Evolutionary conservation across 2,797 vertebrate genomes (phyloP), one percentile per base, ranked within the genome.

Genomic region (Scarus forsteni): DNA sequence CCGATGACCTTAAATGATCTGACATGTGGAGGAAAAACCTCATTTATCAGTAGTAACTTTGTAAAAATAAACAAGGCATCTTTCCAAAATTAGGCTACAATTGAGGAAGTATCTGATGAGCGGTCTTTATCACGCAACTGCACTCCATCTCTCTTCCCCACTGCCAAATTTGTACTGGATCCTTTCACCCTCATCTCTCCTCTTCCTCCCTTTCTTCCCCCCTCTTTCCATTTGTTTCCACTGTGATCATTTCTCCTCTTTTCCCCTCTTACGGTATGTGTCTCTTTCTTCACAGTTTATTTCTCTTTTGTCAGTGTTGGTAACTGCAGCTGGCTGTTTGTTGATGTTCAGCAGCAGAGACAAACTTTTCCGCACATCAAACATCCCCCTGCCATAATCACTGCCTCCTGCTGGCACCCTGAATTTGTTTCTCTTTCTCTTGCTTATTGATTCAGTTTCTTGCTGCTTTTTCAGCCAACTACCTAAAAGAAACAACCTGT

Each of bases 311-410:
- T 87, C 73, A 63, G 86, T 79, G 67, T 68, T 83, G 78, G 77
- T 73, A 84, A 84, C 73, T 76, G 81, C 81, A 82, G 83, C 56
- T 39, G 12, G 38, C 66, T 81, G 81, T 86, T 90, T 89, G 78
- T 89, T 88, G 84, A 85, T 79, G 61, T 87, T 83, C 81, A 55
- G 79, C 3, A 44, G 75, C 66, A 48, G 61, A 88, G 80, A 82
- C 83, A 88, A 87, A 86, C 79, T 70, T 84, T 78, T 87, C 79
- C 70, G 70, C 79, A 83, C 90, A 83, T 90, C 86, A 88, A 88
- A 86, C 85, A 71, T 80, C 69, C 59, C 61, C 38, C 62, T 68
- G 45, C 83, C 79, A 67, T 76, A 63, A 80, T 72, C 63, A 78
- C 75, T 75, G 68, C 80, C 83, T 80, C 82, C 82, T 77, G 80